A percentile compares a stretch with the other conserved stretches of the same genome.
Evolutionary conservation across 2,888 invertebrate genomes (phyloP).

Genomic region (Eurytoma californica): DNA sequence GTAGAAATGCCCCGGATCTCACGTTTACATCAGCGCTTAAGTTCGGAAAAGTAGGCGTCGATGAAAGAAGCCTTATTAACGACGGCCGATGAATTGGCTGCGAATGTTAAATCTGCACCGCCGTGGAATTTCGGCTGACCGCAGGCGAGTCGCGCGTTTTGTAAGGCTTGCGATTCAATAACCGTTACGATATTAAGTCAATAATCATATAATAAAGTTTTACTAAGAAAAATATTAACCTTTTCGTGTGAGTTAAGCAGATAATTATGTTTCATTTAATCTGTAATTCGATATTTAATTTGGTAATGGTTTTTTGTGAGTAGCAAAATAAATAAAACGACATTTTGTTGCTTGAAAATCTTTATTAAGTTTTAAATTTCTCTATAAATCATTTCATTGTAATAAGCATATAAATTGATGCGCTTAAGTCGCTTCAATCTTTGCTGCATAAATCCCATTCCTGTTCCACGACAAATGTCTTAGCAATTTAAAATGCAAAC

Average conservation of each 20-base stretch:
- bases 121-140: constrained; percentile 4
- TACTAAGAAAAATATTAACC: too few species aligned
- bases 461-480: neutral
- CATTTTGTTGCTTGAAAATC: too few species aligned
- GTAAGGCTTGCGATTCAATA: neutral
- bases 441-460: constrained; percentile 16
- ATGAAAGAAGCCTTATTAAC: constrained; percentile 41
- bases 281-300: too few species aligned
- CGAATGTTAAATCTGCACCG: constrained; percentile 3
- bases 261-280: too few species aligned
- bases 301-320: too few species aligned
- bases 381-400: constrained; percentile 23
- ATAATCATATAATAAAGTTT: too few species aligned
- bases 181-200: neutral
- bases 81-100: neutral
- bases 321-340: too few species aligned
- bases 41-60: constrained; percentile 27
- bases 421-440: constrained; percentile 36
- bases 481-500: constrained; percentile 16
- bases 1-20: neutral
- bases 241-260: too few species aligned
- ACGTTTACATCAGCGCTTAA: neutral
- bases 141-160: neutral
- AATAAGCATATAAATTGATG: constrained; percentile 36
- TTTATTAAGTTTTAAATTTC: neutral